Percentiles rank a stretch among this genome's conserved stretches.
Conservation (phyloP, 2,888 invertebrate species). For the Leptothorax acervorum region DNA sequence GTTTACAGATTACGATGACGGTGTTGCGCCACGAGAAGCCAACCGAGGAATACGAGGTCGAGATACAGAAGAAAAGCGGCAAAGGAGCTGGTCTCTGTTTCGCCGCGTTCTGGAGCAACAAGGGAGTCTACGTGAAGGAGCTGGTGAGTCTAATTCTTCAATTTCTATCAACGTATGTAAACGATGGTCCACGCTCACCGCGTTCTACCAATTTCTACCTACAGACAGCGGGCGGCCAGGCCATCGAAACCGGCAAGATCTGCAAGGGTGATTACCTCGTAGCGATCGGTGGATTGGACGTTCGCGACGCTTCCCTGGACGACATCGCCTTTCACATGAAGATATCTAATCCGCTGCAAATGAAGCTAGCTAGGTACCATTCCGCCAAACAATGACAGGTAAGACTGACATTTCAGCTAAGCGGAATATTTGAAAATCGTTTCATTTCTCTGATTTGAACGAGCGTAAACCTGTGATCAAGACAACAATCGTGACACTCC, state of each 20-base stretch:
- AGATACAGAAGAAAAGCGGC: constrained; percentile 94
- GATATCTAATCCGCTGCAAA: constrained; percentile 92
- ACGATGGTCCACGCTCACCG: neutral
- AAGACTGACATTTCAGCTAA: constrained; percentile 16
- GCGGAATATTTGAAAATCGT: neutral
- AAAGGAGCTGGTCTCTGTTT: constrained; percentile 96
- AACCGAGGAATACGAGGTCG: constrained; percentile 89
- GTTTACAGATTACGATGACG: constrained; percentile 91
- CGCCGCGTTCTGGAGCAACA: constrained; percentile 91
- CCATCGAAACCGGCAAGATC: constrained; percentile 94
- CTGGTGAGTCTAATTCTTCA: constrained; percentile 89
- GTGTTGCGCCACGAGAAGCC: constrained; percentile 89
- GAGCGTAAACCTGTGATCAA: neutral
- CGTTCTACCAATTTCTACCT: neutral
- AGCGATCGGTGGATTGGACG: constrained; percentile 95
- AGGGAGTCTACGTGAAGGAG: constrained; percentile 96
- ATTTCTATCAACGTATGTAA: neutral
- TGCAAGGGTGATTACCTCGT: constrained; percentile 97
- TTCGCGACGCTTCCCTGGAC: constrained; percentile 91
- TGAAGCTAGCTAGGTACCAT: constrained; percentile 96
- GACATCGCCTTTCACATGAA: constrained; percentile 96
- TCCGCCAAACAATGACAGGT: constrained; percentile 86
- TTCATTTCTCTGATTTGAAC: neutral
- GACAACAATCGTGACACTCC: neutral
- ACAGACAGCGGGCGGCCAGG: constrained; percentile 95